Evolutionary conservation across 2,888 invertebrate genomes (phyloP), one percentile per base, ranked within the genome.

Genomic region (Luperina testacea): DNA sequence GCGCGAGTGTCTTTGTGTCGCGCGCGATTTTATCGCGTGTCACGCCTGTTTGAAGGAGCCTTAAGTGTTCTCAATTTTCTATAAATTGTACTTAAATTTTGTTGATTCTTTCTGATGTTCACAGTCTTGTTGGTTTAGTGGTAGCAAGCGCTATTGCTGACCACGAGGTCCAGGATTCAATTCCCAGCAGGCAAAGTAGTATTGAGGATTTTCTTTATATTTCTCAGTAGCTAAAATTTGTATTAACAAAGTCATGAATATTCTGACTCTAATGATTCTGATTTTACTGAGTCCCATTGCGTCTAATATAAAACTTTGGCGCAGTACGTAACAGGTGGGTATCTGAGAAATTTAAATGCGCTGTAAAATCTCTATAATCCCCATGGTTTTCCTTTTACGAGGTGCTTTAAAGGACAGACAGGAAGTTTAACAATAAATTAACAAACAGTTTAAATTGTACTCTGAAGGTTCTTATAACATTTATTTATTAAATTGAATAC

Each of bases 291-390:
- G 17, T 72, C 8, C 5, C 17, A 45, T 32, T 24, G 32, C 4
- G 5, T n/a, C 11, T 11, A 13, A 76, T 9, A n/a, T 6, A 59
- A 51, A 80, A 81, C 32, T 20, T 64, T 45, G 27, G 45, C 20
- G 45, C 27, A 15, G 17, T n/a, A 17, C 13, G 0, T 45, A 45
- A 45, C 24, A 15, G 27, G 5, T 38, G 38, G 38, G 38, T 57
- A 11, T 59, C 27, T 32, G 68, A 69, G 9, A n/a, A 72, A 81
- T 27, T 51, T 17, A 32, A 69, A 76, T 53, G 15, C 13, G 57
- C 9, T 76, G 59, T 76, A 64, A 76, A 72, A 64, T 82, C 38
- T 72, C 6, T 7, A 17, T 7, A 17, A 45, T 27, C 8, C 1
- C 17, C 17, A 6, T 17, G 45, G 61, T 42, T 51, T 51, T 45